A percentile compares a stretch with the other conserved stretches of the same genome.
phyloP scores from a whole-genome alignment of 2,113 vertebrate genomes.

The Oreochromis aureus region DNA sequence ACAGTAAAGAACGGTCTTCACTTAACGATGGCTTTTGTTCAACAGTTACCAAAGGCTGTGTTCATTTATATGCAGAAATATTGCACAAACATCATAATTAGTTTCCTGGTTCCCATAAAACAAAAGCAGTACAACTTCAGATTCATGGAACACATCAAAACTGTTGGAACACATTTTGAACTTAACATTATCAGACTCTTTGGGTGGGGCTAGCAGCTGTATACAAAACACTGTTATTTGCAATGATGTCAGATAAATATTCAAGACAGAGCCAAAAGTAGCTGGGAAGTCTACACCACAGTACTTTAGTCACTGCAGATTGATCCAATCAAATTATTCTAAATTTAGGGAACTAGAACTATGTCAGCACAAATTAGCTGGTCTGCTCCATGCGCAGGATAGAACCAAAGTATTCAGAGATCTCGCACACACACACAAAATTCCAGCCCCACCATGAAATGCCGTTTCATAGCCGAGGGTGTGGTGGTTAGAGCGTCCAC shows the following conservation, averaged over 20 bases:
- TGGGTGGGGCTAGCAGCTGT: not conserved
- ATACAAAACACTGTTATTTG: not conserved
- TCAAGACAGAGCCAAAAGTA: not conserved
- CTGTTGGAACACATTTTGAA: not conserved
- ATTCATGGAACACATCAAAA: not conserved
- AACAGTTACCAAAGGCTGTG: conserved; percentile 8
- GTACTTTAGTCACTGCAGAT: not conserved
- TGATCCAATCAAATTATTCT: not conserved
- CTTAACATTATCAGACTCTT: not conserved
- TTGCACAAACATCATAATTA: conserved; percentile 10
- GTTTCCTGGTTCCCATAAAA: conserved; percentile 1
- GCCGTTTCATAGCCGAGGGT: conserved; percentile 40
- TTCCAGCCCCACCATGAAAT: conserved; percentile 42
- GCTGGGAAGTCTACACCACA: not conserved
- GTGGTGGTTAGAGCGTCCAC: conserved; percentile 22
- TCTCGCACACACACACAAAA: not conserved
- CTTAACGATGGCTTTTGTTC: conserved; percentile 23
- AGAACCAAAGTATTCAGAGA: not conserved
- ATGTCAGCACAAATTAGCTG: conserved; percentile 4
- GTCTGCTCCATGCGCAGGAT: not conserved
- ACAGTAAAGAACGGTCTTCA: conserved; percentile 1
- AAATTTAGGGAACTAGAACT: not conserved
- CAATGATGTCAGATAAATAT: not conserved
- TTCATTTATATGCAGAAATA: not conserved
- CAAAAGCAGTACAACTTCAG: not conserved